Conservation (phyloP, 2,797 vertebrate genomes). For the Phataginus tetradactyla region DNA sequence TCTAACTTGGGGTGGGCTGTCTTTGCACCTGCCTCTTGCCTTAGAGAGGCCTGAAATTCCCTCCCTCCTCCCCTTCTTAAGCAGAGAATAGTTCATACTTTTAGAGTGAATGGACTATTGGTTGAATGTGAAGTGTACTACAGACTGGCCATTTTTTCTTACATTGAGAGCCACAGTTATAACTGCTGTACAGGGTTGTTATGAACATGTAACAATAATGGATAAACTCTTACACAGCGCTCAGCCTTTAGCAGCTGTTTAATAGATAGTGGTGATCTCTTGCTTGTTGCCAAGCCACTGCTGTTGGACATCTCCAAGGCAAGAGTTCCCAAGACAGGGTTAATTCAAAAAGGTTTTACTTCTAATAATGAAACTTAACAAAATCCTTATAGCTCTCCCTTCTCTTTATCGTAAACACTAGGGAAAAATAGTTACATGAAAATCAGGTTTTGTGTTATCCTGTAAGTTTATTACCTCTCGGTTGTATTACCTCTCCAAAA, state of each 20-base stretch:
- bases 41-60: not conserved
- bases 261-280: not conserved
- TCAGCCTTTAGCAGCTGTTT: not conserved
- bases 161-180: not conserved
- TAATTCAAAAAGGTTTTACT: not conserved
- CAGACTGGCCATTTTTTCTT: not conserved
- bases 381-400: not conserved
- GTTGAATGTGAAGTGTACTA: not conserved
- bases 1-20: not conserved
- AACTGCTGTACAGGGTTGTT: not conserved
- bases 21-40: not conserved
- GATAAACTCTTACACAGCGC: not conserved
- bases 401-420: constrained; percentile 28
- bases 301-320: not conserved
- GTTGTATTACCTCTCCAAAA: not conserved
- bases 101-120: not conserved
- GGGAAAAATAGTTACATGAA: not conserved
- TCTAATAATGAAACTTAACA: not conserved
- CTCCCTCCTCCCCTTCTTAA: not conserved
- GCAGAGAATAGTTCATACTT: not conserved
- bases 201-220: not conserved
- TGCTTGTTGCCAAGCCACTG: not conserved
- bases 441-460: not conserved
- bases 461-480: not conserved
- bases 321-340: not conserved